phyloP scores from a whole-genome alignment of 2,888 invertebrate genomes.

The Tenodera sinensis region DNA sequence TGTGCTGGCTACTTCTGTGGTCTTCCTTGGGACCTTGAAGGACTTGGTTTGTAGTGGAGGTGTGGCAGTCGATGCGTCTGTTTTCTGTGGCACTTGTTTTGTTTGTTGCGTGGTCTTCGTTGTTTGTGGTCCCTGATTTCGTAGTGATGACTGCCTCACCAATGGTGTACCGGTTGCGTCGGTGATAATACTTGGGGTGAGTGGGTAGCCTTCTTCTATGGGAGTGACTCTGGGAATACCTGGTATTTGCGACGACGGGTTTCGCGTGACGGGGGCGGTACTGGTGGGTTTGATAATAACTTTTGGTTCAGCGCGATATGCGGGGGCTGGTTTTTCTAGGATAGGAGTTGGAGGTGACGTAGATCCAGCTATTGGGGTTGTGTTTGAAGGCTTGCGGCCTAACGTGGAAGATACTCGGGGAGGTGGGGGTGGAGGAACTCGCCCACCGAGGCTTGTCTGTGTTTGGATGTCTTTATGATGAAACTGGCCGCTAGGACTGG shows the following conservation, averaged over 20 bases:
- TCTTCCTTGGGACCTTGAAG: background rate
- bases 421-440: constrained; percentile 65
- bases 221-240: constrained; percentile 39
- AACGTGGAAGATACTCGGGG: constrained; percentile 68
- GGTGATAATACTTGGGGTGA: background rate
- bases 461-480: constrained; percentile 24
- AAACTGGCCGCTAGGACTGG: background rate
- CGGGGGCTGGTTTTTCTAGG: constrained; percentile 42
- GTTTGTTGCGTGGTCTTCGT: background rate
- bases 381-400: constrained; percentile 49
- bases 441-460: constrained; percentile 20
- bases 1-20: background rate
- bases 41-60: background rate
- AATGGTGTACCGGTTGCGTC: background rate
- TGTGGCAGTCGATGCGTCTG: background rate
- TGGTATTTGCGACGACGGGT: constrained; percentile 34
- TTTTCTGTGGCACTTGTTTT: background rate
- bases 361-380: constrained; percentile 8
- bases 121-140: background rate
- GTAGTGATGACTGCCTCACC: background rate
- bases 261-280: constrained; percentile 36
- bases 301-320: constrained; percentile 52
- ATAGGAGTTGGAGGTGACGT: background rate
- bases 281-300: constrained; percentile 59
- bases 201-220: constrained; percentile 3